phyloP scores from a whole-genome alignment of 2,113 vertebrate genomes.

The Aepyceros melampus region DNA sequence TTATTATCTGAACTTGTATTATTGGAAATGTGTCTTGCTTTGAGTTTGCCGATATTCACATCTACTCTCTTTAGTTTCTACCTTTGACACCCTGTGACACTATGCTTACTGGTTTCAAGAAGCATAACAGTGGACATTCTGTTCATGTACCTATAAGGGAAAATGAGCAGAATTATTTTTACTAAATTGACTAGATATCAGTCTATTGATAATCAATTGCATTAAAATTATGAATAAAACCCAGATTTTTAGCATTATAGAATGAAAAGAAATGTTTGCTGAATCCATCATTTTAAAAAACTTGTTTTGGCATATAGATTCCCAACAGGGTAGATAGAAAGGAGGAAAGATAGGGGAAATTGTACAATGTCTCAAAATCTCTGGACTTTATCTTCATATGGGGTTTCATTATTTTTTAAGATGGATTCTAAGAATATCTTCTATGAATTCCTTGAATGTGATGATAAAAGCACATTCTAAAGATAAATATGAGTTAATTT shows the following conservation, averaged over 20 bases:
- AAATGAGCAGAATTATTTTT: slow-evolving; percentile 12
- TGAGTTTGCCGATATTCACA: neutral
- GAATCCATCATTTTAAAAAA: neutral
- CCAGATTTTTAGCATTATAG: neutral
- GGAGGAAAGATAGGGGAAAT: neutral
- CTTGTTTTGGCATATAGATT: neutral
- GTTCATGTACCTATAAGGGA: neutral
- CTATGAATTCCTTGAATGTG: neutral
- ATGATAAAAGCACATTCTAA: slow-evolving; percentile 5
- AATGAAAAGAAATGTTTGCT: slow-evolving; percentile 6
- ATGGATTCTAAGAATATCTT: neutral
- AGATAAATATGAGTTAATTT: neutral
- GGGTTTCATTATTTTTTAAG: slow-evolving; percentile 3
- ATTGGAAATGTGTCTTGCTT: neutral
- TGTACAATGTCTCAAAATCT: neutral
- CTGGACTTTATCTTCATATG: neutral
- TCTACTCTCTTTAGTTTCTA: slow-evolving; percentile 21
- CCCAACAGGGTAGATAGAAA: neutral
- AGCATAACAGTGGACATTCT: neutral
- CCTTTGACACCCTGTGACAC: neutral
- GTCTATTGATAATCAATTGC: neutral
- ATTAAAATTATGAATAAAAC: slow-evolving; percentile 25
- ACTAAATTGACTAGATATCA: slow-evolving; percentile 8
- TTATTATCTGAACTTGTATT: neutral
- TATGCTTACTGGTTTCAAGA: neutral